A percentile compares a stretch with the other conserved stretches of the same genome.
Conservation (phyloP, 2,797 vertebrate genomes). For the Coranthus polyacanthus region DNA sequence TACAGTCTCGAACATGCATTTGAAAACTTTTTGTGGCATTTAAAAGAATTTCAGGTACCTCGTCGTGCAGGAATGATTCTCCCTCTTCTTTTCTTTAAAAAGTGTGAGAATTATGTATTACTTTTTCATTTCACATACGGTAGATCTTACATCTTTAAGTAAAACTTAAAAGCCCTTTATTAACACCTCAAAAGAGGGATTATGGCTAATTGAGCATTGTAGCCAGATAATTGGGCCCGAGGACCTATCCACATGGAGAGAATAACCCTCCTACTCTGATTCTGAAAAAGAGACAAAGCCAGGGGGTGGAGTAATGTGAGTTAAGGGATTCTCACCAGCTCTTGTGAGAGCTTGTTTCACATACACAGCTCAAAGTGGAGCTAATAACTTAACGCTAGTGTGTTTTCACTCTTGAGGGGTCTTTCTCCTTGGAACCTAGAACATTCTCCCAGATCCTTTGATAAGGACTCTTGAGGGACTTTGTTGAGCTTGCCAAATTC, state of each 20-base stretch:
- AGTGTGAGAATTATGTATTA: constrained; percentile 60
- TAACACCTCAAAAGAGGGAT: constrained; percentile 89
- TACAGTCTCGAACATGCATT: not conserved
- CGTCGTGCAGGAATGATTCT: no score
- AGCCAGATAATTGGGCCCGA: constrained; percentile 92
- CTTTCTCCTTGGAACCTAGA: constrained; percentile 86
- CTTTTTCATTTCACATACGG: constrained; percentile 69
- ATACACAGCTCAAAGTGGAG: constrained; percentile 90
- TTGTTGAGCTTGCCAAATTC: constrained; percentile 81
- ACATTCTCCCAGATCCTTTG: constrained; percentile 85
- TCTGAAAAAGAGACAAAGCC: constrained; percentile 92
- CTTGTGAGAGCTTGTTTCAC: constrained; percentile 91
- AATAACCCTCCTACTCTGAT: constrained; percentile 92
- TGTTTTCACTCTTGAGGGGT: constrained; percentile 89
- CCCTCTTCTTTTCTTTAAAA: no score
- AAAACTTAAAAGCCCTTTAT: constrained; percentile 83
- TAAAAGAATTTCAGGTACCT: not conserved
- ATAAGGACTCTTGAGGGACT: constrained; percentile 87
- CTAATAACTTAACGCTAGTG: constrained; percentile 89
- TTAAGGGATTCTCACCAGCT: constrained; percentile 94
- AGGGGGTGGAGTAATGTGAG: constrained; percentile 91
- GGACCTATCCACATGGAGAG: constrained; percentile 92
- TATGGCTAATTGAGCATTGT: constrained; percentile 90
- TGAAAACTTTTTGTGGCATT: not conserved
- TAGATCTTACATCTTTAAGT: constrained; percentile 69